Evolutionary conservation across 2,888 invertebrate species (phyloP).

Genomic region (Geophilus truncorum): DNA sequence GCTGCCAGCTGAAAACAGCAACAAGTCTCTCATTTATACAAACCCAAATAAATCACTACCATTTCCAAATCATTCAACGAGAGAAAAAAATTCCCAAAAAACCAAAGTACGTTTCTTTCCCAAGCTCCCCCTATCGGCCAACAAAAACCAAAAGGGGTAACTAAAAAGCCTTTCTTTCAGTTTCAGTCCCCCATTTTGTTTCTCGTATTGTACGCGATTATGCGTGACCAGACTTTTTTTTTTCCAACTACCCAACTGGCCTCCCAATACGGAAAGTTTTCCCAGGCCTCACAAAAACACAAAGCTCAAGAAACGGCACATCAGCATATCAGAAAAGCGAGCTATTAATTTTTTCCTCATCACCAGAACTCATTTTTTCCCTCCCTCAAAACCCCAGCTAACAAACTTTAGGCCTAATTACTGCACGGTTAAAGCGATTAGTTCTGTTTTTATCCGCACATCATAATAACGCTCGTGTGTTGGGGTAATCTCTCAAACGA

Average conservation of each 20-base stretch:
- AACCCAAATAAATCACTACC: not conserved
- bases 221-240: not conserved
- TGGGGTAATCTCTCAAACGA: not conserved
- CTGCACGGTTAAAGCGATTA: conserved; percentile 10
- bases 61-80: not conserved
- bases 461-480: not conserved
- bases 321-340: not conserved
- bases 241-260: not conserved
- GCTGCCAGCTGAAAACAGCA: no score
- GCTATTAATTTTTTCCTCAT: not conserved
- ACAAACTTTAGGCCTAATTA: not conserved
- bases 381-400: not conserved
- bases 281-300: not conserved
- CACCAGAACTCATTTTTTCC: not conserved
- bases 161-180: not conserved
- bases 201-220: not conserved
- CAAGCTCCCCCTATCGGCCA: not conserved
- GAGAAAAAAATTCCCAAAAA: not conserved
- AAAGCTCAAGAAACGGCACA: not conserved
- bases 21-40: no score
- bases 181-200: not conserved
- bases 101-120: not conserved
- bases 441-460: conserved; percentile 10
- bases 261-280: not conserved
- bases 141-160: not conserved